Base-by-base conservation (phyloP, 2,888 invertebrate species). In the Ommatoiulus sabulosus region DNA sequence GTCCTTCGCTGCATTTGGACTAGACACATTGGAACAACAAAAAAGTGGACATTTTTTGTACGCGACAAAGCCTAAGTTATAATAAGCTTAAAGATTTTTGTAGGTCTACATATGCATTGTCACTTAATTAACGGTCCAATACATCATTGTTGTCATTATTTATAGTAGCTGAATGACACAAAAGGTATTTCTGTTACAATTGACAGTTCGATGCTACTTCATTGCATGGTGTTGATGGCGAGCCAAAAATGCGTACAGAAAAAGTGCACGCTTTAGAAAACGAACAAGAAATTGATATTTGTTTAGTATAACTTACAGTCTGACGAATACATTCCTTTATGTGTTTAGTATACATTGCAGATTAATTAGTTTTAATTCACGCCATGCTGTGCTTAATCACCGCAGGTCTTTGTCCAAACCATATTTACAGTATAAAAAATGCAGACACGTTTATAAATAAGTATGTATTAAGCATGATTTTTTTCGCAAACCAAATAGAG, bases 91-190 rank as follows among this genome's bases (percentile, higher is more conserved):
- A 24, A 80, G 80, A 80, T 80, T 80, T 35, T 80, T 24, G 80
- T 80, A 43, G 80, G 80, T 35, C 80, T 43, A 80, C 80, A 80
- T 35, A 80, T 80, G 24, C 80, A 80, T 80, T 80, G 80, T 80
- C 80, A 80, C 80, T 80, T 80, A 80, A 80, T 80, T 80, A 80
- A 43, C 80, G 80, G 35, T 35, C 12, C 80, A 10, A 80, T 80
- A 80, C 80, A 80, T 80, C 80, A 80, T 80, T 80, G 80, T 80
- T 35, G 80, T 35, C 80, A 24, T 80, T 80, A 80, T 80, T 80
- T 80, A 80, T 80, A 43, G 80, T 6, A 24, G 43, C 80, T 43
- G 35, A 80, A 80, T 80, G 80, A 80, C 80, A 80, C 24, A 80
- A 80, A 80, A 80, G 17, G 52, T 80, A 35, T 80, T 80, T 8